These are phyloP conservation scores for Craseonycteris thonglongyai DNA, from an alignment of 2,113 vertebrate genomes.

Conservation along the genomic window DNA sequence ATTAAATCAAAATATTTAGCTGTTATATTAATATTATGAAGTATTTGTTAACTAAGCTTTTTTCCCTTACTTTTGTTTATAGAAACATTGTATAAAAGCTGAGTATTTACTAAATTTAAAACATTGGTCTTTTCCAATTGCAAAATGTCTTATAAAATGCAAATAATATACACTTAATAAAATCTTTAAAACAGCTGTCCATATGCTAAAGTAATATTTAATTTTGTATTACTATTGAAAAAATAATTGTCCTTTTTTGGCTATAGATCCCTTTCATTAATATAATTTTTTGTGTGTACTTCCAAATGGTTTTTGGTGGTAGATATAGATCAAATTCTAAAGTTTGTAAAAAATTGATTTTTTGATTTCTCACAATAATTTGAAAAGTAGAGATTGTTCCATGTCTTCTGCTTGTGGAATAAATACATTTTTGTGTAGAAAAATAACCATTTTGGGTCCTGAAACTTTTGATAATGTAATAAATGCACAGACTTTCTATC, in stretches of 20 bases:
- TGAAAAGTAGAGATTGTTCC: not conserved
- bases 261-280: conserved; percentile 22
- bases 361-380: not conserved
- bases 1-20: not conserved
- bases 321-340: not conserved
- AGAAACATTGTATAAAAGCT: not conserved
- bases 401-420: not conserved
- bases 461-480: not conserved
- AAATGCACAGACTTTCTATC: not conserved
- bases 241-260: conserved; percentile 45
- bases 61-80: not conserved
- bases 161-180: conserved; percentile 15
- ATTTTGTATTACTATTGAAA: conserved; percentile 43
- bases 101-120: not conserved
- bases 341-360: not conserved
- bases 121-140: not conserved
- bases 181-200: conserved; percentile 20
- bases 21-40: not conserved
- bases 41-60: not conserved
- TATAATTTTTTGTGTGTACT: conserved; percentile 33
- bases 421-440: not conserved
- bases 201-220: conserved; percentile 34
- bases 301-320: not conserved
- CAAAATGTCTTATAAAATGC: not conserved
- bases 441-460: not conserved